Conservation (phyloP, 2,888 invertebrate genomes). For the Portevinia maculata region DNA sequence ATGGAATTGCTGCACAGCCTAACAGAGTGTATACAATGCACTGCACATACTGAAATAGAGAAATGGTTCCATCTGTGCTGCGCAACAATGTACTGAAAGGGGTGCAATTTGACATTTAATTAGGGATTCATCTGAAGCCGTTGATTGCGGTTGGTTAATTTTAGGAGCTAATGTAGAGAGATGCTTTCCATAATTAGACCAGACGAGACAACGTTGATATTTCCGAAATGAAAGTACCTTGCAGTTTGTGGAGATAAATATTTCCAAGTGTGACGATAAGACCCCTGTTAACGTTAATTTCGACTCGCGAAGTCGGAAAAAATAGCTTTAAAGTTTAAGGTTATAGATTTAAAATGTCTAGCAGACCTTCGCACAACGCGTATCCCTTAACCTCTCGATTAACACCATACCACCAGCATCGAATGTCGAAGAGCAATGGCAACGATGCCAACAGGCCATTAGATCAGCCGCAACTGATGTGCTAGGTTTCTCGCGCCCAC, state of each 20-base stretch:
- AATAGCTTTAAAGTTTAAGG: too few relatives aligned
- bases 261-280: not conserved
- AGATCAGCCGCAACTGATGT: too few relatives aligned
- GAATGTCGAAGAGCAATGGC: too few relatives aligned
- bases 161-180: constrained; percentile 61
- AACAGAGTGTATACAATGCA: constrained; percentile 41
- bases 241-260: not conserved
- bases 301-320: too few relatives aligned
- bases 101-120: constrained; percentile 69
- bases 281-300: too few relatives aligned
- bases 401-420: too few relatives aligned
- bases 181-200: constrained; percentile 64
- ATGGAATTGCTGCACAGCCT: constrained; percentile 68
- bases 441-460: too few relatives aligned
- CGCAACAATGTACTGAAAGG: constrained; percentile 8
- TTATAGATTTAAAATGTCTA: too few relatives aligned
- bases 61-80: constrained; percentile 6
- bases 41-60: constrained; percentile 30
- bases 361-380: too few relatives aligned
- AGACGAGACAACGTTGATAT: constrained; percentile 21
- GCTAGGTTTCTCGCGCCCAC: too few relatives aligned
- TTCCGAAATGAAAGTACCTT: constrained; percentile 27
- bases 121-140: constrained; percentile 71
- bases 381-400: too few relatives aligned
- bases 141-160: constrained; percentile 72